phyloP scores from a whole-genome alignment of 1,140 invertebrate species.

The Daktulosphaira vitifoliae region DNA sequence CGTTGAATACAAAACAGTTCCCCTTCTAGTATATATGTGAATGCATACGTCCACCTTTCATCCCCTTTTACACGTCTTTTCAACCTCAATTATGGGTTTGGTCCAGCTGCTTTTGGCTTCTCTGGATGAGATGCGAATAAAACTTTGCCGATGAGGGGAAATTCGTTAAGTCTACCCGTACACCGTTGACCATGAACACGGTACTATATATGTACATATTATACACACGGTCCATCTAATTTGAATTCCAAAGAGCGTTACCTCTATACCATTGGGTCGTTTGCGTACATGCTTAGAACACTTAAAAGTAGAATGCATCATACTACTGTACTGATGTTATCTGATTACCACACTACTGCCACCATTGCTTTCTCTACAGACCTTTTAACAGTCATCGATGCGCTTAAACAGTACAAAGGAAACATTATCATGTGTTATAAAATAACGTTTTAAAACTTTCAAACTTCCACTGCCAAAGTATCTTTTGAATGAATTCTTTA shows the following conservation, averaged over 20 bases:
- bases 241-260: slow-evolving; percentile 22
- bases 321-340: slow-evolving; percentile 6
- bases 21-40: background rate
- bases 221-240: slow-evolving; percentile 2
- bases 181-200: too few species aligned
- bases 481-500: too few species aligned
- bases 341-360: slow-evolving; percentile 14
- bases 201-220: background rate
- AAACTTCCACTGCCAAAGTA: too few species aligned
- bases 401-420: too few species aligned
- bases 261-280: background rate
- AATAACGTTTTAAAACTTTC: too few species aligned
- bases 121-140: slow-evolving; percentile 22
- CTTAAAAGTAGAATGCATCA: background rate
- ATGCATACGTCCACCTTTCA: too few species aligned
- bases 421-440: too few species aligned
- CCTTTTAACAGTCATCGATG: too few species aligned
- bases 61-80: slow-evolving; percentile 22
- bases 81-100: slow-evolving; percentile 24
- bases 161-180: slow-evolving; percentile 16
- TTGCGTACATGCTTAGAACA: background rate
- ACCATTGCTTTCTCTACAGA: too few species aligned
- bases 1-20: slow-evolving; percentile 24
- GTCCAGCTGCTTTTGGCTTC: slow-evolving; percentile 1
- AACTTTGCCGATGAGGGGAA: slow-evolving; percentile 16